Evolutionary conservation across 1,140 invertebrate species (phyloP).

Genomic region (Dreissena rostriformis): DNA sequence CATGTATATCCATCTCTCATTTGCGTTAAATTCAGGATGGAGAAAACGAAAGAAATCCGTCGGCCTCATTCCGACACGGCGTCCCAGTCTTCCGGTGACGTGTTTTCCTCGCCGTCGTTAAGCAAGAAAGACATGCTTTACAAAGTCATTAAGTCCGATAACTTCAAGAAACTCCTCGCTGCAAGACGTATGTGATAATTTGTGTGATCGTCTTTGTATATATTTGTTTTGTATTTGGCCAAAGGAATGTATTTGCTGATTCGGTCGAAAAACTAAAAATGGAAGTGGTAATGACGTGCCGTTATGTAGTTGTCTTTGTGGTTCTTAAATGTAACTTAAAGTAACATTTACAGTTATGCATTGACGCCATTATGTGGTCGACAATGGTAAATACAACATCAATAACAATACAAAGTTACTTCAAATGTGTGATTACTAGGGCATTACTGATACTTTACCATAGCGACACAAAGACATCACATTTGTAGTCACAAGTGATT

Average conservation of each 20-base stretch:
- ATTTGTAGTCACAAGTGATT: no score
- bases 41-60: conserved; percentile 29
- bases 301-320: no score
- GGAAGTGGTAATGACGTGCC: no score
- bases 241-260: no score
- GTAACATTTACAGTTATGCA: no score
- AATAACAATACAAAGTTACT: background rate
- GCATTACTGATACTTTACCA: background rate
- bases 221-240: no score
- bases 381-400: no score
- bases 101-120: background rate
- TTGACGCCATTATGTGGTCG: no score
- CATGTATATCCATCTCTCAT: background rate
- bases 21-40: conserved; percentile 4
- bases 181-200: conserved; percentile 11
- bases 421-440: background rate
- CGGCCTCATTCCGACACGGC: background rate
- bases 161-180: conserved; percentile 32
- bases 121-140: conserved; percentile 7
- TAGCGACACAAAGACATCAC: no score
- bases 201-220: background rate
- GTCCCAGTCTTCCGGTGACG: background rate
- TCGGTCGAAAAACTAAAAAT: no score
- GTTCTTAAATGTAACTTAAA: no score
- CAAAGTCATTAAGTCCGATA: conserved; percentile 21